Base-by-base conservation (phyloP, 2,888 invertebrate species). In the Neoascia interrupta region DNA sequence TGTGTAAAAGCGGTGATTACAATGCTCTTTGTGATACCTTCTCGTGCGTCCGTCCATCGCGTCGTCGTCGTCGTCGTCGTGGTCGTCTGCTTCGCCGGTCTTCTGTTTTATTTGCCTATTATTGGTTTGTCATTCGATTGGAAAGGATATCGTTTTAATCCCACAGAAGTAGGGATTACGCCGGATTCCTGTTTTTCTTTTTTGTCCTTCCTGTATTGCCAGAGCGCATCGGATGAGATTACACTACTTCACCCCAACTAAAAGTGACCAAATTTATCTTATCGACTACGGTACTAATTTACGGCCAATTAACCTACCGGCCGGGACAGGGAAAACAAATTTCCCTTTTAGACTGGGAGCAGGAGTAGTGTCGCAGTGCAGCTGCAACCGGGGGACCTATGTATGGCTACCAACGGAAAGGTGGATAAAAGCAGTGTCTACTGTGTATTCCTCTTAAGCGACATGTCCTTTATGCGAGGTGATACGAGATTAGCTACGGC, bases 291-390 rank as follows among this genome's bases (percentile, higher is more conserved):
- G 66, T 73, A 79, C 79, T 79, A 79, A 79, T 79, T 79, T 79
- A 79, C 79, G 79, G 79, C 79, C 79, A 79, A 79, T 79, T 79
- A 79, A 79, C 73, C 79, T 79, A 79, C 79, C 66, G 73, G 41
- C 72, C 43, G 73, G n/a, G 31, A 79, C 73, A 73, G 53, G 79
- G 47, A 68, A 73, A 79, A 79, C 79, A 79, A 73, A 79, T 79
- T 73, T 79, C 79, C 73, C 72, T 61, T 60, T 11, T n/a, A n/a
- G n/a, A n/a, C n/a, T n/a, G n/a, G 64, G 76, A 79, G 72, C 76
- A 54, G 64, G 76, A 66, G 72, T 63, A 60, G 28, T 79, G 79
- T 79, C 79, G 73, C 79, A 79, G 56, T 79, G 79, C 79, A 79
- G 79, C 68, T 61, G 43, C 66, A 64, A 6, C 51, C 36, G 58